Base-by-base conservation (phyloP, 2,797 vertebrate genomes). In the Melanotaenia maccullochi region DNA sequence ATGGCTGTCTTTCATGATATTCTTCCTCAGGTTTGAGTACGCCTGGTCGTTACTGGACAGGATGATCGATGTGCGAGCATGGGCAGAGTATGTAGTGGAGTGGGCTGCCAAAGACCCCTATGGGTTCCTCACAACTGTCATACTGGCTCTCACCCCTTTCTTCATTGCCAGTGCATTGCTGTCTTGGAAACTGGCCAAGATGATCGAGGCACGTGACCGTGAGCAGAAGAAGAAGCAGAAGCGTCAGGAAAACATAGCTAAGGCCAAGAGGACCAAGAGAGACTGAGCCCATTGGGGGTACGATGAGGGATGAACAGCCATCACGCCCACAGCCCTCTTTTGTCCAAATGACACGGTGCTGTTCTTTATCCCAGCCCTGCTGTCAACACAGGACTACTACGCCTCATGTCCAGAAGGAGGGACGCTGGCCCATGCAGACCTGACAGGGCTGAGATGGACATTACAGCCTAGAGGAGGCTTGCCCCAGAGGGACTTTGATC, bases 71-170 rank as follows among this genome's bases (percentile, higher is more conserved):
- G 56, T 98, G 64, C 96, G 95, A 89, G 96, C 94, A 35, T 99
- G 97, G 98, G 97, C 97, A 0, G 95, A 97, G 83, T 99, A 99
- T 77, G 89, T 99, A 30, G 97, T 99, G 90, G 97, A 99, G 89
- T 99, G 98, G 98, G 97, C 97, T 78, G 98, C 97, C 79, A 97
- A 97, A 92, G 98, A 99, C 91, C 98, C 98, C 1, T 99, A 99
- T 0, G 98, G 97, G 81, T 99, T 99, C 82, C 96, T 99, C 38
- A 98, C 96, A 0, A 98, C 97, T 0, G 96, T 99, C 83, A 97
- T 99, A 90, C 88, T 99, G 93, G 97, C 96, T 11, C 96, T 99
- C 25, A 99, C 97, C 0, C 97, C 98, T 0, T 86, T 99, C 78
- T 98, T 99, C 78, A 92, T 99, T 35, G 96, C 97, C 69, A 99